These are phyloP conservation scores for Chromis chromis DNA, from an alignment of 2,797 vertebrate genomes.

Conservation along the genomic window DNA sequence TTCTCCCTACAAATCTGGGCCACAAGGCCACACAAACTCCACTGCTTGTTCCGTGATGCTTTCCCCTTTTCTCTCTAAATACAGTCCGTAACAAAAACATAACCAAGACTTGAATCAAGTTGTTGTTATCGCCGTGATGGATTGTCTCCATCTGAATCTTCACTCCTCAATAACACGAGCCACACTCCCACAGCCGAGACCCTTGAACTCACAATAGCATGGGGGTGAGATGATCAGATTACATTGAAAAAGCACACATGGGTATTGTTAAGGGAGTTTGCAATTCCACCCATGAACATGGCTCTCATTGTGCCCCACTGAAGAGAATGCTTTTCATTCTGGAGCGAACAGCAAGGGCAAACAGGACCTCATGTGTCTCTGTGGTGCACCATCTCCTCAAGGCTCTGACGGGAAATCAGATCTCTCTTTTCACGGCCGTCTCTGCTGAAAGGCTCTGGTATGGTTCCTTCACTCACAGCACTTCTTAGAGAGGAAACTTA, in stretches of 20 bases:
- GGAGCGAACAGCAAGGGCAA: constrained; percentile 58
- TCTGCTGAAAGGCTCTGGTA: constrained; percentile 67
- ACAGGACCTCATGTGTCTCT: constrained; percentile 73
- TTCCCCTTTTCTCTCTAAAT: constrained; percentile 11
- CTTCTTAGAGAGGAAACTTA: constrained; percentile 73
- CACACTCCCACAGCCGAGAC: constrained; percentile 69
- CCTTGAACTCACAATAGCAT: constrained; percentile 68
- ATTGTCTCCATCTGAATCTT: constrained; percentile 58
- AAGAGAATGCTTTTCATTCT: constrained; percentile 69
- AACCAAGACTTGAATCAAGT: constrained; percentile 40
- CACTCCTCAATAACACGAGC: constrained; percentile 57
- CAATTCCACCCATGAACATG: constrained; percentile 71
- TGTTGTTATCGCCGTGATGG: constrained; percentile 44
- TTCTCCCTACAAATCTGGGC: constrained; percentile 26
- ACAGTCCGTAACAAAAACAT: constrained; percentile 35
- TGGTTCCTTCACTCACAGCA: constrained; percentile 64
- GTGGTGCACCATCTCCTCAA: constrained; percentile 68
- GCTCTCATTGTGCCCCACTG: constrained; percentile 62
- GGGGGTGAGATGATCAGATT: constrained; percentile 77
- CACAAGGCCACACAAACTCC: constrained; percentile 28
- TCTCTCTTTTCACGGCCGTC: constrained; percentile 68
- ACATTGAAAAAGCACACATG: constrained; percentile 72
- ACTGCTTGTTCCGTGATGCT: constrained; percentile 11
- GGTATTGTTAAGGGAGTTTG: constrained; percentile 71
- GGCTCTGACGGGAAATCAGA: constrained; percentile 67